phyloP scores from a whole-genome alignment of 2,113 vertebrate genomes.

The Phocoena phocoena region DNA sequence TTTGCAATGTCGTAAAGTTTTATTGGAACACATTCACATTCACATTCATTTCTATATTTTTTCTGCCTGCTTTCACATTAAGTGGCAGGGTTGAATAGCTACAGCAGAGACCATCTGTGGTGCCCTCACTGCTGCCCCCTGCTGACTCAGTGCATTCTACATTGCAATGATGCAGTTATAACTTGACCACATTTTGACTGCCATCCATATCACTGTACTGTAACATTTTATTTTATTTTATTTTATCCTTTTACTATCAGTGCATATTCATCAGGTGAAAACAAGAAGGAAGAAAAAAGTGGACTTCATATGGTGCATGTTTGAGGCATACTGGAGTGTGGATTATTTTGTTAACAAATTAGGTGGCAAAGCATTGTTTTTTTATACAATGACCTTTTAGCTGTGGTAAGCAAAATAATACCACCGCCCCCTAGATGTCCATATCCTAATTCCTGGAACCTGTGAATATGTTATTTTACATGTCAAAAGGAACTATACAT shows the following conservation, averaged over 20 bases:
- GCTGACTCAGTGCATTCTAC: neutral
- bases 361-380: neutral
- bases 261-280: neutral
- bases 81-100: neutral
- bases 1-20: neutral
- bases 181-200: neutral
- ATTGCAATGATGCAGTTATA: neutral
- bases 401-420: neutral
- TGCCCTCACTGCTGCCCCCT: neutral
- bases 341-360: neutral
- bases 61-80: neutral
- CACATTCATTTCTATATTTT: neutral
- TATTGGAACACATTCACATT: neutral
- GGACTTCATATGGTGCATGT: neutral
- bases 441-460: neutral
- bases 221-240: neutral
- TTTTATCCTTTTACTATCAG: neutral
- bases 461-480: neutral
- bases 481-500: neutral
- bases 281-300: neutral
- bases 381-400: neutral
- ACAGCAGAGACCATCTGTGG: too few relatives aligned
- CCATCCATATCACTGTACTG: neutral
- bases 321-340: neutral
- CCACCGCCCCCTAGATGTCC: too few relatives aligned